These are phyloP conservation scores for Turdus rufiventris DNA, from an alignment of 2,113 vertebrate genomes.

Conservation along the genomic window DNA sequence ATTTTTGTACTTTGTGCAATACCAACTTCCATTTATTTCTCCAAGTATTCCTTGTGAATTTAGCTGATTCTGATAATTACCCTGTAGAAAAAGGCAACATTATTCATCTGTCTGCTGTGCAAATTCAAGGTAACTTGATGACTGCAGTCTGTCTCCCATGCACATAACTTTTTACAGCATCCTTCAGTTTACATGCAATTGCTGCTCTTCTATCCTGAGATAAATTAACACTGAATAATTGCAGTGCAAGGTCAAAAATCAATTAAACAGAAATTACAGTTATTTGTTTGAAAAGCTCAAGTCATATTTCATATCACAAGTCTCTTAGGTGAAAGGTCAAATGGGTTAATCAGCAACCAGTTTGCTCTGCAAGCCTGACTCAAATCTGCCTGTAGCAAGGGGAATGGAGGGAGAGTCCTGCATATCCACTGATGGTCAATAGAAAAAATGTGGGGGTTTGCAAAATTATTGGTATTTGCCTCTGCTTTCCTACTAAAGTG, in stretches of 20 bases:
- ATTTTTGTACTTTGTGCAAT: background rate
- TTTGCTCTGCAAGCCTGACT: conserved; percentile 4
- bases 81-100: background rate
- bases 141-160: background rate
- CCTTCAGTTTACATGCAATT: background rate
- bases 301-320: conserved; percentile 31
- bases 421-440: background rate
- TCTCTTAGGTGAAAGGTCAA: conserved; percentile 11
- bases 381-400: background rate
- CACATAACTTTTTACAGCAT: background rate
- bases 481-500: background rate
- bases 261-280: conserved; percentile 53
- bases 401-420: background rate
- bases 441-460: background rate
- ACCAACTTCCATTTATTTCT: background rate
- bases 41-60: background rate
- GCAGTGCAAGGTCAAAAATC: conserved; percentile 40
- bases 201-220: background rate
- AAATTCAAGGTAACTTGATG: conserved; percentile 1
- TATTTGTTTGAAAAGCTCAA: conserved; percentile 60
- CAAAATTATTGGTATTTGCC: background rate
- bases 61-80: background rate
- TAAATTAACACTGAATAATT: conserved; percentile 45
- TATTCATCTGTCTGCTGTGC: background rate
- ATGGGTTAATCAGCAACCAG: conserved; percentile 9